These are phyloP conservation scores for Oostethus manadensis DNA, from an alignment of 2,113 vertebrate species.

Conservation along the genomic window DNA sequence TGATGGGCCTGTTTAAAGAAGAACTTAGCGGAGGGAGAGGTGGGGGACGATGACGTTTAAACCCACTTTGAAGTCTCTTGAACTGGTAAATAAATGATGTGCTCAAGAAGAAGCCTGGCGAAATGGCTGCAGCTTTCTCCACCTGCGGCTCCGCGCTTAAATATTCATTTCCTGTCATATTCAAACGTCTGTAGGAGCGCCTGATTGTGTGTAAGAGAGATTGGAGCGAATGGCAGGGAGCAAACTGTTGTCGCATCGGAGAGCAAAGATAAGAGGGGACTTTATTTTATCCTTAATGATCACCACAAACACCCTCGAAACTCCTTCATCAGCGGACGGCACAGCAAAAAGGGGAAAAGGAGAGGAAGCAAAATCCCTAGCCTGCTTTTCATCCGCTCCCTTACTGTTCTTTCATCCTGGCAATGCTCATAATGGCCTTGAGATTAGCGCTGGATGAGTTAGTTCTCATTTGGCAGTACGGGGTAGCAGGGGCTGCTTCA, in stretches of 20 bases:
- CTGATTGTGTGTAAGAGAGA: slow-evolving; percentile 27
- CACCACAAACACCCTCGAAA: slow-evolving; percentile 39
- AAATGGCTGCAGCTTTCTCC: slow-evolving; percentile 52
- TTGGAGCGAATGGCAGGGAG: slow-evolving; percentile 29
- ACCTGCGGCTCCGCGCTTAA: slow-evolving; percentile 64
- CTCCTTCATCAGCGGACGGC: slow-evolving; percentile 35
- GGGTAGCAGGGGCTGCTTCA: slow-evolving; percentile 3
- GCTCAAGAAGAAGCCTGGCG: slow-evolving; percentile 51
- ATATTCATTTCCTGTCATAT: slow-evolving; percentile 68
- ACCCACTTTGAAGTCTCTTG: slow-evolving; percentile 61
- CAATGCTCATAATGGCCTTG: slow-evolving; percentile 46
- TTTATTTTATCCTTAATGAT: slow-evolving; percentile 49
- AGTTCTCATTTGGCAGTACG: slow-evolving; percentile 40
- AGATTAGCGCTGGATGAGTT: slow-evolving; percentile 55
- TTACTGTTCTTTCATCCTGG: slow-evolving; percentile 47
- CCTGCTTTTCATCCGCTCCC: slow-evolving; percentile 37
- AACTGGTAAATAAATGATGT: slow-evolving; percentile 70
- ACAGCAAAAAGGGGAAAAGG: background rate
- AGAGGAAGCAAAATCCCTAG: slow-evolving; percentile 21
- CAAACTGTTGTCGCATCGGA: slow-evolving; percentile 22
- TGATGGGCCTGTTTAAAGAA: slow-evolving; percentile 26
- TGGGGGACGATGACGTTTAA: slow-evolving; percentile 55
- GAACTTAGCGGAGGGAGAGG: background rate
- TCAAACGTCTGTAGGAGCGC: slow-evolving; percentile 15
- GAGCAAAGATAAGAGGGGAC: slow-evolving; percentile 16